phyloP scores from a whole-genome alignment of 2,797 vertebrate genomes.

The Tragopan temminckii region DNA sequence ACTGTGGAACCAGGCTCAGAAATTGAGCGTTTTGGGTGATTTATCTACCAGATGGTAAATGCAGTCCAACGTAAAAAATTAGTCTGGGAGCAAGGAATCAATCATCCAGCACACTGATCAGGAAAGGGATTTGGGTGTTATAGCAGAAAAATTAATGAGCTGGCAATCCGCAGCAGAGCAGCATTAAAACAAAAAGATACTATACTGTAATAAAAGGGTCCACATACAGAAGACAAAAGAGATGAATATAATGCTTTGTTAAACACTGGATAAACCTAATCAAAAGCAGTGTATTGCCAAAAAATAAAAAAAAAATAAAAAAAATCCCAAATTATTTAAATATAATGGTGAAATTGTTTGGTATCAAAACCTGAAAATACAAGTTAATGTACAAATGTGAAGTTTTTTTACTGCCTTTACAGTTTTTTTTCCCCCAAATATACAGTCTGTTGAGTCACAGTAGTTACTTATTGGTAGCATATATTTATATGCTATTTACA shows the following conservation, averaged over 20 bases:
- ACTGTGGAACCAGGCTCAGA: conserved; percentile 30
- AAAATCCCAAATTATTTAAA: background rate
- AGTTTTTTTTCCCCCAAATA: background rate
- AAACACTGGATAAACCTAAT: conserved; percentile 35
- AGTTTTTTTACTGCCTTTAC: background rate
- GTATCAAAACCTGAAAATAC: conserved; percentile 1
- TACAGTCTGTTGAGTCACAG: background rate
- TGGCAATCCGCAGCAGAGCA: conserved; percentile 61
- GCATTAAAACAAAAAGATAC: conserved; percentile 71
- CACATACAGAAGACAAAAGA: conserved; percentile 58
- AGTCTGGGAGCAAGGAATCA: conserved; percentile 73
- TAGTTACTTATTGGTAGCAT: background rate
- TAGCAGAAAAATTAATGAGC: conserved; percentile 75
- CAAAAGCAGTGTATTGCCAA: background rate
- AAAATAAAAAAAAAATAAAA: background rate
- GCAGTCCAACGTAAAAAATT: conserved; percentile 73
- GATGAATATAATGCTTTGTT: conserved; percentile 33
- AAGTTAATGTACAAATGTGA: conserved; percentile 10
- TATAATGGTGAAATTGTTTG: background rate
- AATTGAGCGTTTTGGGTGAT: conserved; percentile 67
- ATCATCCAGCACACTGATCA: conserved; percentile 73
- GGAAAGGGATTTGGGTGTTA: conserved; percentile 75
- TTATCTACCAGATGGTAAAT: conserved; percentile 76
- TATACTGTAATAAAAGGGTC: conserved; percentile 43
- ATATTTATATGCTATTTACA: conserved; percentile 26